A percentile compares a stretch with the other conserved stretches of the same genome.
Evolutionary conservation across 2,888 invertebrate species (phyloP).

Genomic region (Tridacna gigas): DNA sequence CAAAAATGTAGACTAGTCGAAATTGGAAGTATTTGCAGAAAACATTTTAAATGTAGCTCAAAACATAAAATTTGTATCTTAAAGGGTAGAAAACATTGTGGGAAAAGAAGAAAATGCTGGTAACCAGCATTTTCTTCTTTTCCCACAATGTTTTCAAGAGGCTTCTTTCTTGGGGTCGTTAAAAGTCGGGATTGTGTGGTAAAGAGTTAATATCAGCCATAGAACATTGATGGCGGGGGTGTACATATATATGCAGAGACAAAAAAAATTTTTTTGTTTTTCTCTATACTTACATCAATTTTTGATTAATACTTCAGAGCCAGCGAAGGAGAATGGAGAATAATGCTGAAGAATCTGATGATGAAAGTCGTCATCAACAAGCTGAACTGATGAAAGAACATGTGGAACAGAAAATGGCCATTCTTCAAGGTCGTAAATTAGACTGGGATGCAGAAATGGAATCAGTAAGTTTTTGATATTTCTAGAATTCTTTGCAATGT

Average conservation of each 20-base stretch:
- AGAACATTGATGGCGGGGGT: no score
- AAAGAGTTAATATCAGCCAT: no score
- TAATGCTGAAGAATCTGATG: slow-evolving; percentile 80
- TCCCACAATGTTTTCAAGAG: not conserved
- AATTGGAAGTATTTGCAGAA: no score
- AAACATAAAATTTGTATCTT: no score
- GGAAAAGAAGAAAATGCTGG: slow-evolving; percentile 3
- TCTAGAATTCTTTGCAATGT: no score
- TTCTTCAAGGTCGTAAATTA: slow-evolving; percentile 79
- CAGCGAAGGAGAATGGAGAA: slow-evolving; percentile 72
- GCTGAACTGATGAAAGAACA: slow-evolving; percentile 79
- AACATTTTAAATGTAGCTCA: no score
- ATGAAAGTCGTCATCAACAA: slow-evolving; percentile 72
- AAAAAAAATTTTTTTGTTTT: no score
- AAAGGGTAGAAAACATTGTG: not conserved
- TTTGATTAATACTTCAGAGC: slow-evolving; percentile 61
- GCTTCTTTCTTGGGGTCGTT: no score
- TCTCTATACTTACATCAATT: no score
- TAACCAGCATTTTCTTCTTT: not conserved
- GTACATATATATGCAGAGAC: no score
- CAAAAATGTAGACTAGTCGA: no score
- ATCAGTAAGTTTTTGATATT: slow-evolving; percentile 73
- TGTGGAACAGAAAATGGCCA: slow-evolving; percentile 80
- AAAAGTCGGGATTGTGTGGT: no score
- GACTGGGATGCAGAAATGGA: slow-evolving; percentile 81